Conservation (phyloP, 2,113 vertebrate genomes). For the Sapajus apella region DNA sequence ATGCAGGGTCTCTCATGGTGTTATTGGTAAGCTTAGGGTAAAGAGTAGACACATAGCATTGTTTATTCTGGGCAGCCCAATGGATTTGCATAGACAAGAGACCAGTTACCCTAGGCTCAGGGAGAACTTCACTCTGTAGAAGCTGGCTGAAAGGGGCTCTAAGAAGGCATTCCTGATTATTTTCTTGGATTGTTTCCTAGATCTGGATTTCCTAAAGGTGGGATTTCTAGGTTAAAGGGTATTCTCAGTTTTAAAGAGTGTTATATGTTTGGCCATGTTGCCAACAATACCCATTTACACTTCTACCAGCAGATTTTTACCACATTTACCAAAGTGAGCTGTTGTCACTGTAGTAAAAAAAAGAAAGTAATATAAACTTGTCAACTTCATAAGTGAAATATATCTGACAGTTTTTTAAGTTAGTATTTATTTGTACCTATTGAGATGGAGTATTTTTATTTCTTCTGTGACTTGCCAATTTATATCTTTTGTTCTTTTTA, state of each 20-base stretch:
- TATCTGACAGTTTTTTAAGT: background rate
- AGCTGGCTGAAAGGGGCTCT: background rate
- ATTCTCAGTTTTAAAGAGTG: background rate
- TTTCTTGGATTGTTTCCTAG: background rate
- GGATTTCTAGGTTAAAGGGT: background rate
- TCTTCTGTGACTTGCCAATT: background rate
- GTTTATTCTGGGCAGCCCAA: no score
- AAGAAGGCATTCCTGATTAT: background rate
- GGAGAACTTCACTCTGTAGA: background rate
- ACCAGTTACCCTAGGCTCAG: background rate
- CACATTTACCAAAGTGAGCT: background rate
- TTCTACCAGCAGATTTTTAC: background rate
- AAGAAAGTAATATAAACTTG: background rate
- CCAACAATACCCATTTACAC: background rate
- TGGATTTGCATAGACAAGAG: background rate
- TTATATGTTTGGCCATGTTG: background rate
- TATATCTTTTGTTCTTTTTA: background rate
- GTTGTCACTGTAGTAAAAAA: background rate
- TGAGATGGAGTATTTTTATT: background rate
- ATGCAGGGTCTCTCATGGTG: background rate
- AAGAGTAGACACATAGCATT: background rate
- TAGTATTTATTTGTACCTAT: slow-evolving; percentile 8
- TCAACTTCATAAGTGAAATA: background rate
- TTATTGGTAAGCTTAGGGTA: background rate
- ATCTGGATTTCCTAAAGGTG: background rate